phyloP scores from a whole-genome alignment of 2,113 vertebrate genomes.

The Microcebus ravelobensis region DNA sequence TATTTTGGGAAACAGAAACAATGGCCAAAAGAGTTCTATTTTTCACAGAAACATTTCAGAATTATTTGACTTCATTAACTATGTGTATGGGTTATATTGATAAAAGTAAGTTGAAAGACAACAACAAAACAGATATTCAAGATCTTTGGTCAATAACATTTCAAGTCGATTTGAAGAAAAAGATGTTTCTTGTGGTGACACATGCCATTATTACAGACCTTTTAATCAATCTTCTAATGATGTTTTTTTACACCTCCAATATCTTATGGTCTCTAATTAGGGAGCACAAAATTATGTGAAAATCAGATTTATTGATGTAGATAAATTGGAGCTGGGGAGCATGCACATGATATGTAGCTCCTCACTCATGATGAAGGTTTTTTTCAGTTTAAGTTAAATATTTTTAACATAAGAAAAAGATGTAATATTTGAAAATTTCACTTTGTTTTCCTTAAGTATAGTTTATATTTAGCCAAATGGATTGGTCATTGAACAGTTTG shows the following conservation, averaged over 20 bases:
- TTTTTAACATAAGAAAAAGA: neutral
- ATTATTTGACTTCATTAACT: neutral
- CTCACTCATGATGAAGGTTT: neutral
- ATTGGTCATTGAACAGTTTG: neutral
- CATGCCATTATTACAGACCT: neutral
- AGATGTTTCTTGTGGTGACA: neutral
- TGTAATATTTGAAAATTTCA: neutral
- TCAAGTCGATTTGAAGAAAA: neutral
- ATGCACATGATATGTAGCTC: neutral
- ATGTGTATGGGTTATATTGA: neutral
- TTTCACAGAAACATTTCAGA: neutral
- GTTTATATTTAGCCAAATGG: neutral
- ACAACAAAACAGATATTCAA: neutral
- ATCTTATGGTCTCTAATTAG: constrained; percentile 23
- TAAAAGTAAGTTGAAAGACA: neutral
- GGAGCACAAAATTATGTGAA: neutral
- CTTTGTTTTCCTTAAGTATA: neutral
- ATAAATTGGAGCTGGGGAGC: neutral
- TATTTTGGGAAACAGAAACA: neutral
- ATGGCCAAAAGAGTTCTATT: neutral
- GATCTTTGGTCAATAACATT: constrained; percentile 14
- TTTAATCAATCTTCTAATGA: constrained; percentile 1
- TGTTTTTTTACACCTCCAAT: constrained; percentile 25
- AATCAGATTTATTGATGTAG: neutral
- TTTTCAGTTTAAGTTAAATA: neutral